Evolutionary conservation across 2,797 vertebrate genomes (phyloP).

Genomic region (Poliocrania exsul): DNA sequence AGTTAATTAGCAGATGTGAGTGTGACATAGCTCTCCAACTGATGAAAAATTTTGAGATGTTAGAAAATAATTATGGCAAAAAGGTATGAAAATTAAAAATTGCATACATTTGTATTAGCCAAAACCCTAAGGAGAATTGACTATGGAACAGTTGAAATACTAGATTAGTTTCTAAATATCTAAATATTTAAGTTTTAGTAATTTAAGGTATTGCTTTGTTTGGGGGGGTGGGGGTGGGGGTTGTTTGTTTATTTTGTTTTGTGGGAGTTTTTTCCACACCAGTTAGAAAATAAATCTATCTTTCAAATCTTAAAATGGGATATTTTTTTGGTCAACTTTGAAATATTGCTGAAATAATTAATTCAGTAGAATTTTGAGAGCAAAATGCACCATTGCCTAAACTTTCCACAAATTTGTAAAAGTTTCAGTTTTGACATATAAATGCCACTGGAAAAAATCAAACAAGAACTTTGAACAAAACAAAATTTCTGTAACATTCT

Average conservation of each 20-base stretch:
- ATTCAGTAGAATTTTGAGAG: neutral
- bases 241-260: too few species aligned
- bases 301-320: neutral
- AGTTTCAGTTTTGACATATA: neutral
- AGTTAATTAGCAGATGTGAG: constrained; percentile 41
- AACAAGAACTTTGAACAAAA: rapidly evolving
- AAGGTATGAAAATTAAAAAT: neutral
- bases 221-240: too few species aligned
- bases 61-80: neutral
- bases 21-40: neutral
- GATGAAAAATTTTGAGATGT: neutral
- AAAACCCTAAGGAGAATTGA: neutral
- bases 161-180: neutral
- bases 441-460: neutral
- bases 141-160: neutral
- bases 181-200: neutral
- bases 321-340: rapidly evolving
- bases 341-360: neutral
- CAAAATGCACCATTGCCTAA: neutral
- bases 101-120: neutral
- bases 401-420: neutral
- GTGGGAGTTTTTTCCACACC: neutral
- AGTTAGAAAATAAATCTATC: neutral
- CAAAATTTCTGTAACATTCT: neutral
- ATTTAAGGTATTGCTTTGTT: neutral